These are phyloP conservation scores for Oreortyx pictus DNA, from an alignment of 2,797 vertebrate genomes.

Conservation along the genomic window DNA sequence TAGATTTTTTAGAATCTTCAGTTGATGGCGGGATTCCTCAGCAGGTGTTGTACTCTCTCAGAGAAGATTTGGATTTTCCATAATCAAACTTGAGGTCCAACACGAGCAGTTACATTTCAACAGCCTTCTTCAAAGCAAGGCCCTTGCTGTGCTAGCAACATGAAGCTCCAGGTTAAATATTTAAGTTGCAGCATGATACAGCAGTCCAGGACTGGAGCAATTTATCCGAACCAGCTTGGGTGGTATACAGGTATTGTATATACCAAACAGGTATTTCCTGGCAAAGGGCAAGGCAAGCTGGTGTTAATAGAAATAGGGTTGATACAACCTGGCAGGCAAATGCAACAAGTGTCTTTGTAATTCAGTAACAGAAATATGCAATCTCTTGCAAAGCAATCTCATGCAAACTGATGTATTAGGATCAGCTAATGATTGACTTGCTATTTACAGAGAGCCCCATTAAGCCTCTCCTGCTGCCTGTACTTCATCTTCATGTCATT, in stretches of 20 bases:
- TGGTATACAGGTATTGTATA: neutral
- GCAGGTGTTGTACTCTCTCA: neutral
- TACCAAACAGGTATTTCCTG: neutral
- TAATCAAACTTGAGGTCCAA: neutral
- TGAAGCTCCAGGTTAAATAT: neutral
- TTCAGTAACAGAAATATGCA: neutral
- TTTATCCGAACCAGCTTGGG: neutral
- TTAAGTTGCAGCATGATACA: neutral
- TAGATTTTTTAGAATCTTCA: neutral
- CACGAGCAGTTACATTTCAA: neutral
- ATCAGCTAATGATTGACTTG: conserved; percentile 33
- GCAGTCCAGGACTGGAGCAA: neutral
- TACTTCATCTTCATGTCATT: neutral
- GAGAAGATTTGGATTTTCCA: neutral
- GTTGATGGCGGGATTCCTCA: neutral
- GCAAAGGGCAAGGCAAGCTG: neutral
- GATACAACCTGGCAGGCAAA: neutral
- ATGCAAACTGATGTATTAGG: neutral
- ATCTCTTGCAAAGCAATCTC: neutral
- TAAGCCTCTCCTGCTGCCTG: neutral
- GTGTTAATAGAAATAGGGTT: neutral
- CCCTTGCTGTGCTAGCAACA: neutral
- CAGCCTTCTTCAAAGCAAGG: neutral
- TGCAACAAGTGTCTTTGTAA: neutral
- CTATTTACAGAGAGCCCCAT: conserved; percentile 43